These are phyloP conservation scores for Murina feae DNA, from an alignment of 2,113 vertebrate species.

Conservation along the genomic window DNA sequence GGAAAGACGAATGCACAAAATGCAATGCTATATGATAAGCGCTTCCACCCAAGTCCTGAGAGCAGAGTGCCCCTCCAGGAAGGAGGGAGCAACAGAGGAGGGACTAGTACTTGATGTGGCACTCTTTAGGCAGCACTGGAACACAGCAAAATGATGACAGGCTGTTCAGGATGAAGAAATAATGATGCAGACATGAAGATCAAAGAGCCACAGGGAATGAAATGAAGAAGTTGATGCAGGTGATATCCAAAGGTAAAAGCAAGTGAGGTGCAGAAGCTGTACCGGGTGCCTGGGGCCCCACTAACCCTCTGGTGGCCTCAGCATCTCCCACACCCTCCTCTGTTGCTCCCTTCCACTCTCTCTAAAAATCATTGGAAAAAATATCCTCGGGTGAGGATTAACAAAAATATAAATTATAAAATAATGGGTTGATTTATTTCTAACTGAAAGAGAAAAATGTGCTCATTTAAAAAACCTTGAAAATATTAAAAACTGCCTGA, in stretches of 20 bases:
- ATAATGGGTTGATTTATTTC: neutral
- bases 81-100: neutral
- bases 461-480: neutral
- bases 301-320: neutral
- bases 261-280: neutral
- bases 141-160: neutral
- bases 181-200: neutral
- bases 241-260: neutral
- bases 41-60: neutral
- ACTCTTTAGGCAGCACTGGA: neutral
- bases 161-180: neutral
- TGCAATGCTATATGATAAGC: neutral
- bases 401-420: neutral
- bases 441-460: neutral
- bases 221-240: neutral
- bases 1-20: accelerated
- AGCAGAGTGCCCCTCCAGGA: neutral
- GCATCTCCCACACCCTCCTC: neutral
- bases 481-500: neutral
- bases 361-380: too few relatives aligned
- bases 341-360: too few relatives aligned
- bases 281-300: neutral
- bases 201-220: neutral
- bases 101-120: neutral
- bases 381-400: too few relatives aligned